These are phyloP conservation scores for Puma concolor DNA, from an alignment of 2,113 vertebrate genomes.

Conservation along the genomic window DNA sequence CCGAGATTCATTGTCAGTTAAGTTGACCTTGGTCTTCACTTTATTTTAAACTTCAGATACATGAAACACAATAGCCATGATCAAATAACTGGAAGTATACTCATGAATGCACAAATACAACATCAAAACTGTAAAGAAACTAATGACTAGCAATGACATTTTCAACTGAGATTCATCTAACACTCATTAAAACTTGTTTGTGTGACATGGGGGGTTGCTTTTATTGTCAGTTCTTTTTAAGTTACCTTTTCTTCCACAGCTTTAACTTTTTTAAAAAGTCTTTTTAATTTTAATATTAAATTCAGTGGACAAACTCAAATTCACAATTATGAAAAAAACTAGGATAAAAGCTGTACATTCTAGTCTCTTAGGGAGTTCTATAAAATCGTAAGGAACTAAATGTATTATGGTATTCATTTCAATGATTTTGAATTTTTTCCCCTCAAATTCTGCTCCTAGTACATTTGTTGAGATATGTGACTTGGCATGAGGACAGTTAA, in stretches of 20 bases:
- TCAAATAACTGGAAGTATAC: neutral
- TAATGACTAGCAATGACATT: neutral
- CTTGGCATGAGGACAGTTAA: neutral
- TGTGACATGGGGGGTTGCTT: neutral
- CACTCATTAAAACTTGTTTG: neutral
- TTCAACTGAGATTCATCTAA: neutral
- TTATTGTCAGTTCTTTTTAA: neutral
- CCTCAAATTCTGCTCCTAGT: neutral
- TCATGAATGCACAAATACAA: neutral
- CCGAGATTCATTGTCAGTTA: neutral
- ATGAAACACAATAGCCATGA: neutral
- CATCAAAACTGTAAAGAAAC: neutral
- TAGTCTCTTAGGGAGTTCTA: neutral
- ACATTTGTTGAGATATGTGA: neutral
- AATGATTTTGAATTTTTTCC: neutral
- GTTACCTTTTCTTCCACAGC: neutral
- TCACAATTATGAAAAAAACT: neutral
- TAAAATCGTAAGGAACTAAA: neutral
- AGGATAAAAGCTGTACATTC: neutral
- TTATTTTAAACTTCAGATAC: neutral
- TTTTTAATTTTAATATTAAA: neutral
- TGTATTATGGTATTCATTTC: neutral
- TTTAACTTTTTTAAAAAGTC: neutral
- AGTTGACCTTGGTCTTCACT: neutral
- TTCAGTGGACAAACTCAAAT: neutral